Percentiles rank a stretch among this genome's conserved stretches.
Conservation (phyloP, 2,797 vertebrate genomes). For the Falco biarmicus region DNA sequence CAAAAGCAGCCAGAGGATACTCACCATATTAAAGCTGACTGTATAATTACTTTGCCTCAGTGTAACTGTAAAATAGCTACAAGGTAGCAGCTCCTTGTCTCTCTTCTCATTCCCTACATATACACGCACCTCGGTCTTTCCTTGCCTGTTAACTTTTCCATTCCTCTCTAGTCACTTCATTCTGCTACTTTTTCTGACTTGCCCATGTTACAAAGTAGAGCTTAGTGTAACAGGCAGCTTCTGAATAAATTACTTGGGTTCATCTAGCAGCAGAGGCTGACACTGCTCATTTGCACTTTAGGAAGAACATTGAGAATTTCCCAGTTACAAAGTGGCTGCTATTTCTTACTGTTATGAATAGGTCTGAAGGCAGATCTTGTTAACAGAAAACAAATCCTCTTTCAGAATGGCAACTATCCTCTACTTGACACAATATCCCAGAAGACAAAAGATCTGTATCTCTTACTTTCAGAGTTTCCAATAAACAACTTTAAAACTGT, state of each 20-base stretch:
- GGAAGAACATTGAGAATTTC: neutral
- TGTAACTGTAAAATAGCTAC: neutral
- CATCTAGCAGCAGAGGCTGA: neutral
- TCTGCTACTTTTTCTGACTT: neutral
- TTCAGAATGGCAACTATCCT: neutral
- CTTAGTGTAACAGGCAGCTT: neutral
- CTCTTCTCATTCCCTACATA: neutral
- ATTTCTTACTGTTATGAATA: neutral
- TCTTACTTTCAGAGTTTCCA: neutral
- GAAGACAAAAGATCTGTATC: neutral
- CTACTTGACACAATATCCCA: neutral
- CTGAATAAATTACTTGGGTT: neutral
- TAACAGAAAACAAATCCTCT: neutral
- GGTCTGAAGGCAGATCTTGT: neutral
- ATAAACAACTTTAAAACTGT: neutral
- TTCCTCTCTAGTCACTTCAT: neutral
- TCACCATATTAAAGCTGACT: neutral
- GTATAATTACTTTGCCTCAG: neutral
- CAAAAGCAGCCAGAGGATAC: neutral
- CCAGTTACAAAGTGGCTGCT: neutral
- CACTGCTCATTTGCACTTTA: neutral
- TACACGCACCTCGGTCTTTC: accelerated
- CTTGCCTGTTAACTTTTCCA: neutral
- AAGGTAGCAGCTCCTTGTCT: neutral
- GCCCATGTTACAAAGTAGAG: neutral